phyloP scores from a whole-genome alignment of 2,888 invertebrate genomes.

The Sinelater perroti region DNA sequence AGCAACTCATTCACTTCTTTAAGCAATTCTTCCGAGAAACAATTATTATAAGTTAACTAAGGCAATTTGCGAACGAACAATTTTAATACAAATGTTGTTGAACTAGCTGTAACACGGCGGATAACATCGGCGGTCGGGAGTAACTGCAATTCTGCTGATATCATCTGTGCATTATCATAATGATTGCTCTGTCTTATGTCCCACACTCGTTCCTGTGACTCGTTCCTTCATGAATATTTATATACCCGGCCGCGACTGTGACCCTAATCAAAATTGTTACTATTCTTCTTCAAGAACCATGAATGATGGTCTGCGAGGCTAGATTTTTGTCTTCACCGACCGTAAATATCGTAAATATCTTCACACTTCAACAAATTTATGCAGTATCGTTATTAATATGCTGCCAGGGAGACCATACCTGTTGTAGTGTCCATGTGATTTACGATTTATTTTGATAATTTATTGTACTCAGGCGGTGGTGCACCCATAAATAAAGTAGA shows the following conservation, averaged over 20 bases:
- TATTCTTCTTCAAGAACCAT: slow-evolving; percentile 36
- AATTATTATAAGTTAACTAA: slow-evolving; percentile 24
- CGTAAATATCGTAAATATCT: slow-evolving; percentile 34
- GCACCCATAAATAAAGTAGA: slow-evolving; percentile 26
- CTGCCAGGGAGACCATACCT: slow-evolving; percentile 26
- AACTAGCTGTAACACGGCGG: slow-evolving; percentile 35
- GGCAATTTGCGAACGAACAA: slow-evolving; percentile 28
- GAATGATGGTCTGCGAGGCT: slow-evolving; percentile 28
- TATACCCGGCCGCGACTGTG: slow-evolving; percentile 33
- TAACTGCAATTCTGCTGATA: slow-evolving; percentile 43
- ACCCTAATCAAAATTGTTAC: slow-evolving; percentile 38
- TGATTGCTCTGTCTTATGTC: slow-evolving; percentile 44
- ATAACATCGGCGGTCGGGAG: slow-evolving; percentile 39
- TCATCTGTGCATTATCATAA: slow-evolving; percentile 44
- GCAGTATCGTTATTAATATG: slow-evolving; percentile 32
- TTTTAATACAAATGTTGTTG: slow-evolving; percentile 38
- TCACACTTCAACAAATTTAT: slow-evolving; percentile 32
- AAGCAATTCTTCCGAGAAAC: slow-evolving; percentile 14
- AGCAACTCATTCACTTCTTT: slow-evolving; percentile 20
- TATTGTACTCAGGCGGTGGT: slow-evolving; percentile 17
- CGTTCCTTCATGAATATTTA: slow-evolving; percentile 44
- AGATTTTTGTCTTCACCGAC: slow-evolving; percentile 32
- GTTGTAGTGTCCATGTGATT: slow-evolving; percentile 21
- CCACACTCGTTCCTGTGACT: slow-evolving; percentile 47
- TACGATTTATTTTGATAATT: slow-evolving; percentile 32